Conservation (phyloP, 2,888 invertebrate species). For the Hydrotaea cyrtoneurina region DNA sequence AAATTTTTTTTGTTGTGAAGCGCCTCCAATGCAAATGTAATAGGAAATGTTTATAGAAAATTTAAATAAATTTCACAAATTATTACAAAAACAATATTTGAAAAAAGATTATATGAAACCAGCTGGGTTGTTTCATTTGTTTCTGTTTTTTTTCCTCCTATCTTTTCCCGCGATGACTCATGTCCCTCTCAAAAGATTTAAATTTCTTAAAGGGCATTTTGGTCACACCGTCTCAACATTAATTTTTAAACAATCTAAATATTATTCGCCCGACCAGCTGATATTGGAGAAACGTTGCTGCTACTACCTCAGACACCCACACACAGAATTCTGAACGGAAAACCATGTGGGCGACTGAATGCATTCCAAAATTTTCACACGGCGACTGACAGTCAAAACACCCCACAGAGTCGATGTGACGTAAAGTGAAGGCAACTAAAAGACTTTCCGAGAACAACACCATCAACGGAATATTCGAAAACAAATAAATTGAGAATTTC, state of each 20-base stretch:
- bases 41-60: no score
- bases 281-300: not conserved
- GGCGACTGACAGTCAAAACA: not conserved
- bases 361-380: conserved; percentile 24
- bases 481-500: not conserved
- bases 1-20: no score
- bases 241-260: not conserved
- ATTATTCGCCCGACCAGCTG: not conserved
- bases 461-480: conserved; percentile 8
- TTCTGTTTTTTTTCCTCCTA: no score
- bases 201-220: no score
- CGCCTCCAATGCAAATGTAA: no score
- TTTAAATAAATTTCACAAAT: no score
- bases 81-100: no score
- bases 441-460: not conserved
- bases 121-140: no score
- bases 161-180: no score
- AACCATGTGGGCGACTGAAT: conserved; percentile 14
- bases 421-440: not conserved
- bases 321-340: not conserved
- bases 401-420: not conserved
- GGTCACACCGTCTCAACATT: not conserved
- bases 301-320: not conserved
- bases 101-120: no score
- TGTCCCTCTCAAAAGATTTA: no score